phyloP scores from a whole-genome alignment of 2,888 invertebrate species.

The Nowickia ferox region DNA sequence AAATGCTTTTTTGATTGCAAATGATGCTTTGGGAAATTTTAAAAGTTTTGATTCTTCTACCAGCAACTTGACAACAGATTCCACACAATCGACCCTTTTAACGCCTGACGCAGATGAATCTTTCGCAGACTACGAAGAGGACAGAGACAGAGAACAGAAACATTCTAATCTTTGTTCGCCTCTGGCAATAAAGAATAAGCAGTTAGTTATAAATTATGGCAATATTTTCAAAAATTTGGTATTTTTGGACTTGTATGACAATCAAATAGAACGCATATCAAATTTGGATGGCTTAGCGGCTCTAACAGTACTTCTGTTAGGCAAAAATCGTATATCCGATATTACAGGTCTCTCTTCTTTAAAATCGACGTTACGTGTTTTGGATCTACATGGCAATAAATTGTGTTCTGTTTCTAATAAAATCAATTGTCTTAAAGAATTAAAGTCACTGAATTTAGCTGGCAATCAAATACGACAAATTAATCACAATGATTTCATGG shows the following conservation, averaged over 20 bases:
- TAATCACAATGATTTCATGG: constrained; percentile 90
- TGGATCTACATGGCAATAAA: constrained; percentile 97
- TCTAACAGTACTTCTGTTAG: constrained; percentile 93
- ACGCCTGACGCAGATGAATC: constrained; percentile 39
- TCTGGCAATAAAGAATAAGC: constrained; percentile 81
- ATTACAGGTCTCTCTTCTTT: constrained; percentile 80
- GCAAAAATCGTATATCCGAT: constrained; percentile 90
- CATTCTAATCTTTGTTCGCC: constrained; percentile 65
- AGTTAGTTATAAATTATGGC: constrained; percentile 79
- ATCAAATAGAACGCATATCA: constrained; percentile 94
- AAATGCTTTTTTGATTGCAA: constrained; percentile 30
- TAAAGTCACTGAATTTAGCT: constrained; percentile 96
- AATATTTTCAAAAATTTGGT: constrained; percentile 87
- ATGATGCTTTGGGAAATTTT: constrained; percentile 56
- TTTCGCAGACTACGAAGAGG: constrained; percentile 19
- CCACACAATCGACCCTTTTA: constrained; percentile 56
- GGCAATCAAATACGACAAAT: constrained; percentile 94
- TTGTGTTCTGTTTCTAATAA: constrained; percentile 85
- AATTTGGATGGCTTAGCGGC: constrained; percentile 90
- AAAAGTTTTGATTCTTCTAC: constrained; percentile 78
- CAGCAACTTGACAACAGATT: constrained; percentile 69
- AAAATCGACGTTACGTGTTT: constrained; percentile 89
- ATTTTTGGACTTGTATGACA: constrained; percentile 96
- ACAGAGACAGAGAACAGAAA: constrained; percentile 56
- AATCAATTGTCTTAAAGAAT: constrained; percentile 87